Evolutionary conservation across 37 sponge, comb jelly and placozoan genomes (phyloP).

Genomic region (Aphrocallistes beatrix): DNA sequence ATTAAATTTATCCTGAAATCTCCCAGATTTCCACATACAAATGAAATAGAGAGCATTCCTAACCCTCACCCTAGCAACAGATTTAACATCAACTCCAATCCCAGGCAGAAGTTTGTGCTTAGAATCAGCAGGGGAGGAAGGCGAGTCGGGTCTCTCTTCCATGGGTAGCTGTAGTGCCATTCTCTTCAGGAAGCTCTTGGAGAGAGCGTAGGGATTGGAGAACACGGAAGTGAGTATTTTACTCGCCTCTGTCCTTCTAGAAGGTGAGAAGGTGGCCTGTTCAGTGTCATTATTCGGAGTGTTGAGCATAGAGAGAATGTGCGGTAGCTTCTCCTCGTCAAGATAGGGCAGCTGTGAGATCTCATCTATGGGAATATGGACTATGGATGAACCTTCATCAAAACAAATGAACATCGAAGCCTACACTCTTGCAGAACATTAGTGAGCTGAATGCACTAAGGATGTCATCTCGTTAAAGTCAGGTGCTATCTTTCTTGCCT

Average conservation of each 20-base stretch:
- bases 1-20: too few species aligned
- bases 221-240: constrained; percentile 37
- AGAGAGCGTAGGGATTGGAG: constrained; percentile 39
- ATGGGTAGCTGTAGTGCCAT: neutral
- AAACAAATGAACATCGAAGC: too few species aligned
- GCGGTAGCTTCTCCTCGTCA: neutral
- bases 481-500: too few species aligned
- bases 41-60: too few species aligned
- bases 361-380: neutral
- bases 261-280: neutral
- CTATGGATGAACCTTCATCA: neutral
- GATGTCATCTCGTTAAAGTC: too few species aligned
- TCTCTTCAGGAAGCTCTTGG: constrained; percentile 33
- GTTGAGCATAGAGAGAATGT: neutral
- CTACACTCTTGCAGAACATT: too few species aligned
- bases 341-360: neutral
- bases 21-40: too few species aligned
- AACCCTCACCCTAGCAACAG: neutral
- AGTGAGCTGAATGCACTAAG: too few species aligned
- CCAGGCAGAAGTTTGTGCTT: neutral
- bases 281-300: neutral
- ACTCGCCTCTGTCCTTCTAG: constrained; percentile 17
- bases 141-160: neutral
- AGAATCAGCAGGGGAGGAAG: neutral
- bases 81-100: neutral